Evolutionary conservation across 2,797 vertebrate genomes (phyloP).

Genomic region (Columba guinea): DNA sequence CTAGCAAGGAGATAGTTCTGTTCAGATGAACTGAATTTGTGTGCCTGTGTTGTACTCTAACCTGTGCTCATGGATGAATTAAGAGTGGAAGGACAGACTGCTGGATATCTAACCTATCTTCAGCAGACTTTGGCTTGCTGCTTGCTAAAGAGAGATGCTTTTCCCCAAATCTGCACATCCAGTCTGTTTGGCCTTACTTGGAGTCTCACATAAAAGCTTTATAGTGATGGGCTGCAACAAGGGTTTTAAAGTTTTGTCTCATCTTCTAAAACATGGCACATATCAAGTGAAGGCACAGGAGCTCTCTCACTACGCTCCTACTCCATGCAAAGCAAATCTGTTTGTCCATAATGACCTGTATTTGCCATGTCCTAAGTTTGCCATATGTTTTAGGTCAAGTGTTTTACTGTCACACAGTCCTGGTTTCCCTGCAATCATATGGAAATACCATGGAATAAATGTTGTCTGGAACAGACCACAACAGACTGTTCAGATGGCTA

Average conservation of each 20-base stretch:
- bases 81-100: not conserved
- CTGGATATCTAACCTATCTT: not conserved
- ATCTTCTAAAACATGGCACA: not conserved
- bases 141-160: not conserved
- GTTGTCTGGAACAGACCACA: conserved; percentile 55
- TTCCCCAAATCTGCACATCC: not conserved
- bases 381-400: conserved; percentile 32
- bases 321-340: not conserved
- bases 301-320: not conserved
- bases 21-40: conserved; percentile 29
- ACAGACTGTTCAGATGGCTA: conserved; percentile 62
- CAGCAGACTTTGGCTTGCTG: not conserved
- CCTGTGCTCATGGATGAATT: not conserved
- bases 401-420: conserved; percentile 45
- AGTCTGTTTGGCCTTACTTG: not conserved
- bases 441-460: conserved; percentile 63
- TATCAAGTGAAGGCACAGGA: not conserved
- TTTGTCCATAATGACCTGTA: not conserved
- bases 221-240: not conserved
- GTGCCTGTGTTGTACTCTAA: not conserved
- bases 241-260: too few species aligned
- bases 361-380: not conserved
- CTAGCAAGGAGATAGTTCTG: not conserved
- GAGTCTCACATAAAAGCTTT: not conserved
- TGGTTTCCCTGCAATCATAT: conserved; percentile 59